Evolutionary conservation across 1,140 invertebrate species (phyloP).

Genomic region (Adoxophyes honmai): DNA sequence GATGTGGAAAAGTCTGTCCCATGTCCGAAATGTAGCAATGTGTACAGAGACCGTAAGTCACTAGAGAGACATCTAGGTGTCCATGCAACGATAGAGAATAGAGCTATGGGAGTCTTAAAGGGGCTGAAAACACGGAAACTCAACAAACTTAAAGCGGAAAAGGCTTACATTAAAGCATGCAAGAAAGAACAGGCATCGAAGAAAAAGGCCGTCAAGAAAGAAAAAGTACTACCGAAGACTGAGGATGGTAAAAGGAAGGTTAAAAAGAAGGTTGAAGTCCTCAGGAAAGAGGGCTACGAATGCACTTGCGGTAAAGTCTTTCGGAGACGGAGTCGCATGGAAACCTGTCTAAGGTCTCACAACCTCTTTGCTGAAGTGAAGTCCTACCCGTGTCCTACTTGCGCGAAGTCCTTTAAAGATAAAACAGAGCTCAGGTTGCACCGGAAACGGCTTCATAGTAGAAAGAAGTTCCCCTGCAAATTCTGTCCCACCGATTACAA

Average conservation of each 20-base stretch:
- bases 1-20: conserved; percentile 15
- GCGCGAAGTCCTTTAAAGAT: conserved; percentile 51
- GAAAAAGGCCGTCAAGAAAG: conserved; percentile 18
- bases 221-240: conserved; percentile 14
- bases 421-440: conserved; percentile 53
- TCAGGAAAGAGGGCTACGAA: conserved; percentile 54
- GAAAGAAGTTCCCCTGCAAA: conserved; percentile 63
- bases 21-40: conserved; percentile 56
- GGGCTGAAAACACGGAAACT: conserved; percentile 31
- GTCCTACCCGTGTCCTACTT: conserved; percentile 45
- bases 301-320: conserved; percentile 62
- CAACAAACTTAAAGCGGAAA: conserved; percentile 15
- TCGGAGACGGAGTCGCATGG: conserved; percentile 51
- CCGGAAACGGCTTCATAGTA: conserved; percentile 44
- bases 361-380: conserved; percentile 35
- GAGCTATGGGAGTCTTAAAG: conserved; percentile 43
- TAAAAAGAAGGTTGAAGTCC: conserved; percentile 18
- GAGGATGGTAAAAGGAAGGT: conserved; percentile 19
- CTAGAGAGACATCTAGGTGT: conserved; percentile 45
- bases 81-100: conserved; percentile 50
- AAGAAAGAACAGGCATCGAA: conserved; percentile 27
- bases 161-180: conserved; percentile 30
- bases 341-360: conserved; percentile 60
- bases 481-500: conserved; percentile 66
- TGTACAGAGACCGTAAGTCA: conserved; percentile 24